phyloP scores from a whole-genome alignment of 1,140 invertebrate species.

The Zaprionus kolodkinae region DNA sequence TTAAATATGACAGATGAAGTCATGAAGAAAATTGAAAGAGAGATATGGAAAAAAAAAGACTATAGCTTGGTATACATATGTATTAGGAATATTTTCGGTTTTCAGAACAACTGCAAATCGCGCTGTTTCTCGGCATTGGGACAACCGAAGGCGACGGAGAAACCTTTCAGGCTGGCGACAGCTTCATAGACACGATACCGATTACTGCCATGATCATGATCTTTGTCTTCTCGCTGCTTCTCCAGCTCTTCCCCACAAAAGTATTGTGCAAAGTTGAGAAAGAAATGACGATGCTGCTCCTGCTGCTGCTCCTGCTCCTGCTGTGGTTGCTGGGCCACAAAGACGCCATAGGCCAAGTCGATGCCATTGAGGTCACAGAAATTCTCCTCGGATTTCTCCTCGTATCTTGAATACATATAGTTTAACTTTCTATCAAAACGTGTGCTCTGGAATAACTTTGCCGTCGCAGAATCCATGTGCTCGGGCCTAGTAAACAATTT shows the following conservation, averaged over 20 bases:
- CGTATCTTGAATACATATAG: conserved; percentile 1
- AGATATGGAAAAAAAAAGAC: background rate
- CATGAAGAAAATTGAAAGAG: too few species aligned
- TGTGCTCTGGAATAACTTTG: background rate
- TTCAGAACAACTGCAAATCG: conserved; percentile 28
- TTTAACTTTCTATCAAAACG: background rate
- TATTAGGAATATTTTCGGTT: too few species aligned
- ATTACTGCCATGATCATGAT: conserved; percentile 35
- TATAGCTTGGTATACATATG: too few species aligned
- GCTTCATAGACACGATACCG: conserved; percentile 53
- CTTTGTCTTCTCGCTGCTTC: background rate
- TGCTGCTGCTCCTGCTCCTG: background rate
- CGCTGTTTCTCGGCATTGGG: too few species aligned
- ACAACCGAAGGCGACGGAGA: conserved; percentile 38
- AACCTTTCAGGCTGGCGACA: conserved; percentile 24
- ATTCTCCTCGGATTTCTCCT: conserved; percentile 34
- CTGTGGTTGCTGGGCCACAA: background rate
- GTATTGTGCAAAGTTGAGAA: conserved; percentile 56
- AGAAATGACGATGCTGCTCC: conserved; percentile 31
- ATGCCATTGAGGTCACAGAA: conserved; percentile 54
- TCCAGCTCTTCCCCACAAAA: conserved; percentile 43
- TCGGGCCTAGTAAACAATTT: background rate
- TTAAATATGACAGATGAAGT: too few species aligned
- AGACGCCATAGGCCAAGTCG: conserved; percentile 42
- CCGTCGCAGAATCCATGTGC: too few species aligned